These are phyloP conservation scores for Parus major DNA, from an alignment of 2,113 vertebrate species.

Conservation along the genomic window DNA sequence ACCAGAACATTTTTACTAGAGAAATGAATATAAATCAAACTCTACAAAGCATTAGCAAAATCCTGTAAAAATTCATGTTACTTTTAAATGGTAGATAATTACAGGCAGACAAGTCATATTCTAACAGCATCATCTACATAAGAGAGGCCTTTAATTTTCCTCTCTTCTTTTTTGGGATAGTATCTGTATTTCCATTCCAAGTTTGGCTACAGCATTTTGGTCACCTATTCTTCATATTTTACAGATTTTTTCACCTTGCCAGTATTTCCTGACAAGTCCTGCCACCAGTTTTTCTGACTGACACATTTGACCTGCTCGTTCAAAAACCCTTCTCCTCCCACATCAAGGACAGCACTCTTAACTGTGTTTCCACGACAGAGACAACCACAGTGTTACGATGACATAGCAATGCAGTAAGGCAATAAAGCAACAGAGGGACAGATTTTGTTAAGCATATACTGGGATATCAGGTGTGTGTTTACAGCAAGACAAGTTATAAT, in stretches of 20 bases:
- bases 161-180: not conserved
- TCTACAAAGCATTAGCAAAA: not conserved
- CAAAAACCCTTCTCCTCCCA: not conserved
- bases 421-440: not conserved
- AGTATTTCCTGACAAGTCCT: not conserved
- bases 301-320: not conserved
- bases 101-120: not conserved
- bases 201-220: not conserved
- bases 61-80: not conserved
- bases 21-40: not conserved
- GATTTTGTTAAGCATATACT: not conserved
- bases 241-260: not conserved
- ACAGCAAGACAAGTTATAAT: not conserved
- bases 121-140: not conserved
- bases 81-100: not conserved
- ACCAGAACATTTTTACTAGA: not conserved
- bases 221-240: not conserved
- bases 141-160: not conserved
- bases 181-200: not conserved
- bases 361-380: not conserved
- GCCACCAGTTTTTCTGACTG: not conserved
- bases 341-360: not conserved
- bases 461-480: not conserved
- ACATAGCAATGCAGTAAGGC: not conserved
- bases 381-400: not conserved